These are phyloP conservation scores for Salmo trutta DNA, from an alignment of 2,797 vertebrate species.

Conservation along the genomic window DNA sequence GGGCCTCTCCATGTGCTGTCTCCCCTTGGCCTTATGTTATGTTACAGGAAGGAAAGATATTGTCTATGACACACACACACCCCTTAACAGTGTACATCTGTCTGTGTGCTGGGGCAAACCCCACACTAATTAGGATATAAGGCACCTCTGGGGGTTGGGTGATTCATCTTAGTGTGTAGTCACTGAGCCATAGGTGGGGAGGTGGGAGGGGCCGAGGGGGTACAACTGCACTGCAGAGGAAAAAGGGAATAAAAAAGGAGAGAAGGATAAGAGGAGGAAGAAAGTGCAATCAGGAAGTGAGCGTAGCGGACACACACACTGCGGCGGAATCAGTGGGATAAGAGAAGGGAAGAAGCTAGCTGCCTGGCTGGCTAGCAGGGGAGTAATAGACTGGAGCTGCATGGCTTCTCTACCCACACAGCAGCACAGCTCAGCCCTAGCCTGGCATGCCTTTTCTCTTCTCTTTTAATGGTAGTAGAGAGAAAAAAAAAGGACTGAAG, in stretches of 20 bases:
- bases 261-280: slow-evolving; percentile 1
- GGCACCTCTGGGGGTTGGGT: slow-evolving; percentile 17
- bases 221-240: slow-evolving; percentile 12
- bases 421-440: slow-evolving; percentile 51
- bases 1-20: background rate
- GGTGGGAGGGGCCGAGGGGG: background rate
- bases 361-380: slow-evolving; percentile 29
- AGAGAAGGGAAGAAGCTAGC: slow-evolving; percentile 49
- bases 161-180: slow-evolving; percentile 35
- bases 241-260: background rate
- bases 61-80: slow-evolving; percentile 6
- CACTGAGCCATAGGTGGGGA: slow-evolving; percentile 25
- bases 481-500: slow-evolving; percentile 72
- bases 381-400: slow-evolving; percentile 79
- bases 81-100: background rate
- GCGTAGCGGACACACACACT: slow-evolving; percentile 34
- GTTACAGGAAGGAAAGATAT: slow-evolving; percentile 1
- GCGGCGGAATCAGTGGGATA: slow-evolving; percentile 53
- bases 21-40: background rate
- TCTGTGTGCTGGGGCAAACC: slow-evolving; percentile 14
- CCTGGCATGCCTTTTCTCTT: slow-evolving; percentile 51
- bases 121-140: slow-evolving; percentile 45
- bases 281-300: slow-evolving; percentile 30
- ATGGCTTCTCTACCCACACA: slow-evolving; percentile 78
- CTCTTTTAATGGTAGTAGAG: slow-evolving; percentile 58